Base-by-base conservation (phyloP, 1,140 invertebrate species). In the Coelopa frigida region DNA sequence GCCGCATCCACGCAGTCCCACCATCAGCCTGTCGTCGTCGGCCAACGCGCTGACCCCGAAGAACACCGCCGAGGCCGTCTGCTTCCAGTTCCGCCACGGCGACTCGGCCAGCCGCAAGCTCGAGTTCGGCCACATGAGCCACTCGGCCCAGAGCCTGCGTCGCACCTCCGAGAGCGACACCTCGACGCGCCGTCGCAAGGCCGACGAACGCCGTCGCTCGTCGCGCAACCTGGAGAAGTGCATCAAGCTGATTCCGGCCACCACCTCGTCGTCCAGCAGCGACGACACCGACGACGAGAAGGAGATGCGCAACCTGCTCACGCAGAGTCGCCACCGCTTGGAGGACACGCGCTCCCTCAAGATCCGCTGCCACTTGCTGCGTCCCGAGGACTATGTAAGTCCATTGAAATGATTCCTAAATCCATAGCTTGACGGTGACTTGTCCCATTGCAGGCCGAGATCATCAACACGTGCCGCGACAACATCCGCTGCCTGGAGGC, bases 391-490 rank as follows among this genome's bases (percentile, higher is more conserved):
- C 52, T 70, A 70, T 55, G 71, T 72, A 55, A 61, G 59, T 58
- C 14, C 21, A 26, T 23, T 4, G 10, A 23, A 4, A 20, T 18
- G 21, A 4, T 32, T 48, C 33, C 4, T 17, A 41, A 12, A 29
- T 47, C 3, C 29, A 24, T 42, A 32, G 4, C 20, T 23, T 37
- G 21, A 48, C 21, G 4, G 8, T 21, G n/a, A 31, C 33, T 33
- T 31, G 29, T 37, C 32, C 29, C 44, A 49, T 45, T 53, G 27
- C 72, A 89, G 86, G 78, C 75, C 49, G 85, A 88, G 69, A 75
- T 88, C 48, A 72, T 84, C 55, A 78, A 78, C 33, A 83, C 82
- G 32, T 87, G 85, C 68, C 75, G 78, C 58, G 82, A 86, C 55
- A 86, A 87, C 61, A 76, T 85, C 40, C 75, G 74, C 46, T 83